These are phyloP conservation scores for Limnodromus scolopaceus DNA, from an alignment of 2,797 vertebrate species.

Conservation along the genomic window DNA sequence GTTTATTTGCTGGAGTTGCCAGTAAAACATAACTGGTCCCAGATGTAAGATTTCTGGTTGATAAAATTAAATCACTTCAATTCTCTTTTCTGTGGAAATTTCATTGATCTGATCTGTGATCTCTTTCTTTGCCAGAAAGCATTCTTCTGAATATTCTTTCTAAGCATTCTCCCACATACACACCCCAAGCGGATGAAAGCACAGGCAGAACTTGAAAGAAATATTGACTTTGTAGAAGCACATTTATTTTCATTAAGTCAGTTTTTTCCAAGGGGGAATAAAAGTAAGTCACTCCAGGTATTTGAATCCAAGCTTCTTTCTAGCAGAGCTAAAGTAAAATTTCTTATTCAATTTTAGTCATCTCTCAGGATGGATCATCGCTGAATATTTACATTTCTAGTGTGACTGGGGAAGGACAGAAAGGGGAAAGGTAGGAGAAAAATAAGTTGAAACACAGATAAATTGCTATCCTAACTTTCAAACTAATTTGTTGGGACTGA, in stretches of 20 bases:
- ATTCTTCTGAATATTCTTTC: constrained; percentile 49
- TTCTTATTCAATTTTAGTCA: background rate
- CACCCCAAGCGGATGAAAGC: constrained; percentile 37
- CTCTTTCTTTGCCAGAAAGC: constrained; percentile 47
- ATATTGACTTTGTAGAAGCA: constrained; percentile 45
- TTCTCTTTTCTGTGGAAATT: constrained; percentile 50
- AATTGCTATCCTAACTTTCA: background rate
- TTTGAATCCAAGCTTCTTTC: constrained; percentile 26
- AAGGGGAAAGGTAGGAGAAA: background rate
- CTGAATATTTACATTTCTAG: constrained; percentile 37
- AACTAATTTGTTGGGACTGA: background rate
- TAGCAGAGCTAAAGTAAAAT: constrained; percentile 4
- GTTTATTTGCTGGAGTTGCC: background rate
- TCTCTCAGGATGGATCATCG: background rate
- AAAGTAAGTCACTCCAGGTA: constrained; percentile 12
- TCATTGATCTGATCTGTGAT: constrained; percentile 58
- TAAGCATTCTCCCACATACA: background rate
- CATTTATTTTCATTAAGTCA: constrained; percentile 58
- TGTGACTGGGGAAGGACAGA: background rate
- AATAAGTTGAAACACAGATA: background rate
- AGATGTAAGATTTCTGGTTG: background rate
- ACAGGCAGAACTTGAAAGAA: constrained; percentile 52
- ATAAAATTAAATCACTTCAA: constrained; percentile 28
- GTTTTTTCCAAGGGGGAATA: constrained; percentile 27
- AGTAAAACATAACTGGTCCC: background rate